These are phyloP conservation scores for Hedya salicella DNA, from an alignment of 2,888 invertebrate species.

Conservation along the genomic window DNA sequence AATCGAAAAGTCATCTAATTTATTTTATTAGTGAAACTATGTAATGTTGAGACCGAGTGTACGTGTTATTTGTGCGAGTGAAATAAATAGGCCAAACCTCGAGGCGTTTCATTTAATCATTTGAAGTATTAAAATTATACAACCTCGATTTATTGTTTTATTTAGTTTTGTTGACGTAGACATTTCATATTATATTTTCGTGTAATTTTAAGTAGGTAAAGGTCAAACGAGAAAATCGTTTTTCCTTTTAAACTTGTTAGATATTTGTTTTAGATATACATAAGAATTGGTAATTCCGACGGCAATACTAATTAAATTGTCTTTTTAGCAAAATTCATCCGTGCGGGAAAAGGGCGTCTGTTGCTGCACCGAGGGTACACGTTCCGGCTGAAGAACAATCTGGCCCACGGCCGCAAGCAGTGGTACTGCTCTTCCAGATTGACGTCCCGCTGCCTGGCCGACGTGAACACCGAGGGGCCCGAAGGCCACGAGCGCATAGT, in stretches of 20 bases:
- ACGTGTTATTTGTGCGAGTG: constrained; percentile 45
- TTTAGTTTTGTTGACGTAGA: constrained; percentile 44
- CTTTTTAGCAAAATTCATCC: constrained; percentile 77
- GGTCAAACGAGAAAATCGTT: constrained; percentile 27
- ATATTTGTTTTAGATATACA: background rate
- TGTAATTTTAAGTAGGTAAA: no score
- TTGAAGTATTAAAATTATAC: constrained; percentile 23
- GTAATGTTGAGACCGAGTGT: constrained; percentile 37
- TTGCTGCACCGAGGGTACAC: constrained; percentile 80
- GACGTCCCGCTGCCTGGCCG: constrained; percentile 79
- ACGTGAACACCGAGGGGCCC: constrained; percentile 81
- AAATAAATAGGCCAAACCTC: constrained; percentile 45
- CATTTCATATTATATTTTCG: background rate
- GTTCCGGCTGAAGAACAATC: constrained; percentile 79
- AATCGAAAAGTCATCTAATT: constrained; percentile 18
- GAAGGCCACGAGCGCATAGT: constrained; percentile 81
- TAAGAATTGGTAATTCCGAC: background rate
- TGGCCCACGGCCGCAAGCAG: constrained; percentile 82
- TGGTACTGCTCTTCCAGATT: constrained; percentile 82
- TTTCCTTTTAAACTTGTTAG: constrained; percentile 25
- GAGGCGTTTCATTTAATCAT: constrained; percentile 42
- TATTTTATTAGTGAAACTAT: constrained; percentile 39
- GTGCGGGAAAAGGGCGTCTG: constrained; percentile 78
- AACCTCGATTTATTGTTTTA: constrained; percentile 49
- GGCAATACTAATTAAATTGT: constrained; percentile 52